A percentile compares a stretch with the other conserved stretches of the same genome.
Conservation (phyloP, 2,113 vertebrate species). For the Menura novaehollandiae region DNA sequence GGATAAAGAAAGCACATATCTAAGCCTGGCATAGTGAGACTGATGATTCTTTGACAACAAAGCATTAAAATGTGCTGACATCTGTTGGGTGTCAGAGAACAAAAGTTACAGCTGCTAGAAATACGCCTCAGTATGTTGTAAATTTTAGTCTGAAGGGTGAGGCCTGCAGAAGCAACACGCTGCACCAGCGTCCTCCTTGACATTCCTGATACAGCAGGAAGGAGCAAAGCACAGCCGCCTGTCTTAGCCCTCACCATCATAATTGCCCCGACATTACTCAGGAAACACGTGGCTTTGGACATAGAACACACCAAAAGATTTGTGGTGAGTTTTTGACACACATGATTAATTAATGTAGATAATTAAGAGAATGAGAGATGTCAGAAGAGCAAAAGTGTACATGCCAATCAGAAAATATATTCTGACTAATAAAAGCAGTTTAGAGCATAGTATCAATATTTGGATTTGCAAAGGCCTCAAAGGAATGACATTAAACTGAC, state of each 20-base stretch:
- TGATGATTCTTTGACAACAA: not conserved
- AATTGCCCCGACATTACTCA: not conserved
- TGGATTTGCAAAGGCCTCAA: not conserved
- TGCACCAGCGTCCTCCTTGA: not conserved
- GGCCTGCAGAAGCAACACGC: not conserved
- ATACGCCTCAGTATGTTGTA: not conserved
- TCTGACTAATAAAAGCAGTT: not conserved
- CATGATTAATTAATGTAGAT: not conserved
- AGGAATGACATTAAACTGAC: not conserved
- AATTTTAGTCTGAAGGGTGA: not conserved
- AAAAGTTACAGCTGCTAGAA: not conserved
- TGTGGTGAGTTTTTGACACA: not conserved
- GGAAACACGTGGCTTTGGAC: not conserved
- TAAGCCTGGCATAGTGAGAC: not conserved
- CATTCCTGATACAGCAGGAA: not conserved
- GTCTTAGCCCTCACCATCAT: not conserved
- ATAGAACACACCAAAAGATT: not conserved
- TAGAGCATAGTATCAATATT: not conserved
- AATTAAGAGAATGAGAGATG: not conserved
- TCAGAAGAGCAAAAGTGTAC: not conserved
- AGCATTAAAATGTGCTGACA: not conserved
- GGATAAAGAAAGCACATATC: not conserved
- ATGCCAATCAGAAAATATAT: not conserved
- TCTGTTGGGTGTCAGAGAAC: not conserved
- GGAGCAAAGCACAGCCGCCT: fast-evolving